These are phyloP conservation scores for Euwallacea similis DNA, from an alignment of 1,140 invertebrate species.

Conservation along the genomic window DNA sequence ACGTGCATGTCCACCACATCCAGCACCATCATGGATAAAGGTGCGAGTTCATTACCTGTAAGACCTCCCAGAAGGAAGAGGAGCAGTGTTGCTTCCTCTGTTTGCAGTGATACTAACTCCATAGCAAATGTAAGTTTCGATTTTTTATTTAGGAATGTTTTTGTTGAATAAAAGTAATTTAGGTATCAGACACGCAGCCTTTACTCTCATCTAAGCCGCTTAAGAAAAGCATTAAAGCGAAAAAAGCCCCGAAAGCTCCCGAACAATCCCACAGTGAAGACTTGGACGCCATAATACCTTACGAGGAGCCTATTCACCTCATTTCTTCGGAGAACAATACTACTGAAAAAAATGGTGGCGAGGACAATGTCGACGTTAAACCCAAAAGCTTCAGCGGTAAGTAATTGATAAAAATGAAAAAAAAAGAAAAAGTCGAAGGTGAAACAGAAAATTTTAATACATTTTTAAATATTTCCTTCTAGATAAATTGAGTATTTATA, in stretches of 20 bases:
- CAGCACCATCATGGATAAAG: slow-evolving; percentile 49
- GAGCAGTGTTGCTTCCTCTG: slow-evolving; percentile 61
- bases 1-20: slow-evolving; percentile 51
- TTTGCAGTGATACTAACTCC: slow-evolving; percentile 62
- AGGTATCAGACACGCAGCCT: slow-evolving; percentile 47
- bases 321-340: too few relatives aligned
- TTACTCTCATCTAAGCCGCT: slow-evolving; percentile 32
- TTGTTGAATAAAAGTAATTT: slow-evolving; percentile 7
- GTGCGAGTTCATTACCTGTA: slow-evolving; percentile 55
- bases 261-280: slow-evolving; percentile 43
- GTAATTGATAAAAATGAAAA: neutral
- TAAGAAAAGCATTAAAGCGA: slow-evolving; percentile 49
- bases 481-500: slow-evolving; percentile 55
- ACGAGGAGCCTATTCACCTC: slow-evolving; percentile 57
- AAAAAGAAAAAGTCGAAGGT: neutral
- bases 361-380: slow-evolving; percentile 50
- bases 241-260: slow-evolving; percentile 52
- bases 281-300: slow-evolving; percentile 53
- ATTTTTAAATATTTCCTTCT: slow-evolving; percentile 27
- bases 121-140: slow-evolving; percentile 46
- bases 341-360: neutral
- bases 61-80: slow-evolving; percentile 63
- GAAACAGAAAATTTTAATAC: neutral
- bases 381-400: slow-evolving; percentile 49
- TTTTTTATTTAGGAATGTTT: slow-evolving; percentile 1